Base-by-base conservation (phyloP, 2,888 invertebrate genomes). In the Microdon myrmicae region DNA sequence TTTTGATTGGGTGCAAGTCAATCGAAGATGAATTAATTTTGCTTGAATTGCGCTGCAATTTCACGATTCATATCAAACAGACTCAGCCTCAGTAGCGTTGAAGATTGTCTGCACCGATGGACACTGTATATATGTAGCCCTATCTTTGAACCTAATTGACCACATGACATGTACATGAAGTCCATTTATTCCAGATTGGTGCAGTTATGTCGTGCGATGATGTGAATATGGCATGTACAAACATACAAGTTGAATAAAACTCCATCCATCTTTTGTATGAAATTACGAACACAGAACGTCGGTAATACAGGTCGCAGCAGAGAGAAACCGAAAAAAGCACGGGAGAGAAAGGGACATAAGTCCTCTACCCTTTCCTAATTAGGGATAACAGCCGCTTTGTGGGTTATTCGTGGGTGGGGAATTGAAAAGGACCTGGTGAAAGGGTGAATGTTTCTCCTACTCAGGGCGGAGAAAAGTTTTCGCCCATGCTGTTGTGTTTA, bases 11-110 rank as follows among this genome's bases (percentile, higher is more conserved):
- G 17, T 55, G 17, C 38, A 55, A 38, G 37, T 32, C 43, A 60
- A 60, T 60, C 55, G 41, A 60, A 60, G 44, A 48, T 54, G 54
- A 60, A 60, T 60, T 55, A 55, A 55, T 55, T 60, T 55, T 38
- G 31, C 35, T 37, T 53, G 37, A 35, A 19, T 37, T n/a, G n/a
- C 31, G 7, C 29, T 44, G 53, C 22, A 51, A 51, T 43, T 41
- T 34, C 35, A 14, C 45, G 35, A 45, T 35, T 35, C 26, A 20
- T 26, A 45, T 35, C 45, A 29, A 20, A 20, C 9, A 4, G 5
- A 17, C 16, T 23, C 22, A 48, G n/a, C n/a, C n/a, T n/a, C n/a
- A n/a, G n/a, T n/a, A n/a, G n/a, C n/a, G n/a, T n/a, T n/a, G n/a
- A n/a, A n/a, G n/a, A n/a, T n/a, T 12, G 29, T 37, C 37, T 37